These are phyloP conservation scores for Heliothis virescens DNA, from an alignment of 1,140 invertebrate species.

Conservation along the genomic window DNA sequence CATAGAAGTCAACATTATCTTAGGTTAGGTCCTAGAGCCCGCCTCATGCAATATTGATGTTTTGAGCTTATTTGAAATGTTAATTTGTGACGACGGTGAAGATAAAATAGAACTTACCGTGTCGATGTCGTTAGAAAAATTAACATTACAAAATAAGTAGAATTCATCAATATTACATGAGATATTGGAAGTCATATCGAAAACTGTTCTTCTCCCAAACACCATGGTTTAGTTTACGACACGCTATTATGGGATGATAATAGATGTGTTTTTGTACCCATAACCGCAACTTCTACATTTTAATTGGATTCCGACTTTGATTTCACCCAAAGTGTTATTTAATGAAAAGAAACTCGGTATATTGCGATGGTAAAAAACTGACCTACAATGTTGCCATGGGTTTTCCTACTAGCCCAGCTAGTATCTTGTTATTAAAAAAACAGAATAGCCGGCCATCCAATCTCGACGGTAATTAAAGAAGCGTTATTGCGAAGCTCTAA, in stretches of 20 bases:
- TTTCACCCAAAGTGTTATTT: conserved; percentile 11
- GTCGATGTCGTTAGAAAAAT: conserved; percentile 29
- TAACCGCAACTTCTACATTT: conserved; percentile 6
- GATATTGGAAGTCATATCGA: conserved; percentile 15
- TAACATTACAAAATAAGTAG: conserved; percentile 33
- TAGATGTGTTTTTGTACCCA: not conserved
- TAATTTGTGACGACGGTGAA: conserved; percentile 14
- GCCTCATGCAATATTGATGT: conserved; percentile 38
- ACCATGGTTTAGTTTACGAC: not conserved
- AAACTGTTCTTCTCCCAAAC: not conserved
- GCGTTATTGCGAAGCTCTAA: not conserved
- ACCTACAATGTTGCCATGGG: conserved; percentile 7
- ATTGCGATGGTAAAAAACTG: not conserved
- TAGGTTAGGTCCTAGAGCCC: conserved; percentile 13
- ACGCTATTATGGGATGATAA: not conserved
- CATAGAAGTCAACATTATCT: conserved; percentile 13
- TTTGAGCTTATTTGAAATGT: conserved; percentile 36
- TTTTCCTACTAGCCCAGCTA: not conserved
- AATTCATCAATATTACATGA: conserved; percentile 17
- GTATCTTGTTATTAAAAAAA: not conserved
- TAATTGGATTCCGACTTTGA: conserved; percentile 18
- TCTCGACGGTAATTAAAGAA: conserved; percentile 17
- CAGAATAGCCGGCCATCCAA: not conserved
- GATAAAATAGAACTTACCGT: conserved; percentile 37
- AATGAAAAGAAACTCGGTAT: conserved; percentile 1